These are phyloP conservation scores for Athalia circularis DNA, from an alignment of 2,888 invertebrate species.

Conservation along the genomic window DNA sequence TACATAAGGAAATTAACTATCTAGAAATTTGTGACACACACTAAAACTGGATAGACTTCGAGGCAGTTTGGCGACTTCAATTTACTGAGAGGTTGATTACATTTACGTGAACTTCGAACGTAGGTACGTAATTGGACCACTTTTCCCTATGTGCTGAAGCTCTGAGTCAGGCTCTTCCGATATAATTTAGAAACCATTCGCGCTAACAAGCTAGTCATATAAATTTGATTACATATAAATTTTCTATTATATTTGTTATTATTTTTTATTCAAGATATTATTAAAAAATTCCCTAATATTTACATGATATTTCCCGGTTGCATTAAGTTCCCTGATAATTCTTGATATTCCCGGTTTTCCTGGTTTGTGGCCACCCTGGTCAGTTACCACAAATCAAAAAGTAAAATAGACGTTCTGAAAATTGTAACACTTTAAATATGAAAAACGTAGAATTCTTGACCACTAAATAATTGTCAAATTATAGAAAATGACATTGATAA, in stretches of 20 bases:
- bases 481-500: background rate
- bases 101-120: background rate
- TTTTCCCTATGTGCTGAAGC: too few relatives aligned
- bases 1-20: slow-evolving; percentile 25
- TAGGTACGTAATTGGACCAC: background rate
- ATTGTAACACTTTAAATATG: background rate
- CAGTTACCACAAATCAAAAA: slow-evolving; percentile 7
- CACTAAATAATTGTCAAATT: background rate
- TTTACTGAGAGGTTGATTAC: background rate
- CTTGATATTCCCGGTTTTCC: too few relatives aligned
- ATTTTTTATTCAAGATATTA: too few relatives aligned
- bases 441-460: background rate
- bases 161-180: too few relatives aligned
- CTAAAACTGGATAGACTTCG: slow-evolving; percentile 4
- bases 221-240: too few relatives aligned
- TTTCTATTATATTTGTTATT: too few relatives aligned
- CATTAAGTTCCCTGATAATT: too few relatives aligned
- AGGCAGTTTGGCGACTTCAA: slow-evolving; percentile 7
- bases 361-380: too few relatives aligned
- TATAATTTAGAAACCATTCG: too few relatives aligned
- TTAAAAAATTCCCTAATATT: too few relatives aligned
- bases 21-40: background rate
- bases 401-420: background rate
- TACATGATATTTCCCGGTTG: too few relatives aligned
- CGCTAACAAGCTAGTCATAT: too few relatives aligned